These are phyloP conservation scores for Lineus longissimus DNA, from an alignment of 1,140 invertebrate species.

Conservation along the genomic window DNA sequence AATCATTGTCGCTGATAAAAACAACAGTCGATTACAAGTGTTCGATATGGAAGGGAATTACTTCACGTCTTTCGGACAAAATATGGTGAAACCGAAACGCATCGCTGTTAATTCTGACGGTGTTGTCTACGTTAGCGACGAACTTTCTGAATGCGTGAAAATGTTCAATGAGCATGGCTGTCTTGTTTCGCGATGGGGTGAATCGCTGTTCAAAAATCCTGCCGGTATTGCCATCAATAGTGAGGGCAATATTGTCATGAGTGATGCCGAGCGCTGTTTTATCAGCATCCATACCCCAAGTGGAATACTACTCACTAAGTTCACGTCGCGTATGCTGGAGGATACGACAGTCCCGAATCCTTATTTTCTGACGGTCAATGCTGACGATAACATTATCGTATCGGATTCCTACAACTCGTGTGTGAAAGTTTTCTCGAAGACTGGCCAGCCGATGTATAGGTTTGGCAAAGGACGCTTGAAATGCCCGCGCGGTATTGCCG, in stretches of 20 bases:
- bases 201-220: background rate
- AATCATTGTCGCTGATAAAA: background rate
- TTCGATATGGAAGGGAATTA: background rate
- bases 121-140: constrained; percentile 4
- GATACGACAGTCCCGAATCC: background rate
- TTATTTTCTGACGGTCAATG: background rate
- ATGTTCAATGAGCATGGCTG: constrained; percentile 3
- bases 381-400: constrained; percentile 7
- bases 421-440: background rate
- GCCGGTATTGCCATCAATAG: background rate
- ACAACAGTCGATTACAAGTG: constrained; percentile 1
- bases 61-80: background rate
- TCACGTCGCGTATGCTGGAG: background rate
- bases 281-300: background rate
- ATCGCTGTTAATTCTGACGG: background rate
- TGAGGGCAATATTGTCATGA: background rate
- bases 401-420: background rate
- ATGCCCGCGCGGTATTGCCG: background rate
- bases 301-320: constrained; percentile 4
- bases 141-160: background rate
- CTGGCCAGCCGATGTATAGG: background rate
- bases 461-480: background rate
- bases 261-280: background rate
- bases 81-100: constrained; percentile 2
- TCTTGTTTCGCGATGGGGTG: background rate